Percentiles rank a stretch among this genome's conserved stretches.
phyloP scores from a whole-genome alignment of 2,797 vertebrate species.

The Dryobates pubescens region DNA sequence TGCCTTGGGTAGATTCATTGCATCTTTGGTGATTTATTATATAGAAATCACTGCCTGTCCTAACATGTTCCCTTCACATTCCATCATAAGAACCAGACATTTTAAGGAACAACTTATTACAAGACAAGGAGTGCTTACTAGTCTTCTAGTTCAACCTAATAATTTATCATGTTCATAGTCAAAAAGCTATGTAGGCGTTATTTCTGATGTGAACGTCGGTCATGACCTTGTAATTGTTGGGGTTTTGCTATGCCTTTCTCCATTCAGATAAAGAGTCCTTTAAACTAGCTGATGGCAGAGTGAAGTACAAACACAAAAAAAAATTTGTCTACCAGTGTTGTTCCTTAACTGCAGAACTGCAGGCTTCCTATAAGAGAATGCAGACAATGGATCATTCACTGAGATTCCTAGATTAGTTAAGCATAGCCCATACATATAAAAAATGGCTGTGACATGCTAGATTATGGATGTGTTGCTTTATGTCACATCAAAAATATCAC shows the following conservation, averaged over 20 bases:
- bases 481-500: slow-evolving; percentile 54
- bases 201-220: background rate
- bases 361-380: background rate
- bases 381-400: background rate
- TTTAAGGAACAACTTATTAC: background rate
- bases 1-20: background rate
- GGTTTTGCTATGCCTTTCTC: background rate
- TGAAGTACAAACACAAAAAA: background rate
- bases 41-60: background rate
- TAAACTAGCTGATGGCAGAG: background rate
- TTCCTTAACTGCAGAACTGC: background rate
- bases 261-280: background rate
- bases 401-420: background rate
- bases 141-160: background rate
- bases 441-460: slow-evolving; percentile 50
- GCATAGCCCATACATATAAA: slow-evolving; percentile 11
- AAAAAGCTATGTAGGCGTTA: background rate
- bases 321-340: background rate
- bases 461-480: slow-evolving; percentile 54
- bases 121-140: background rate
- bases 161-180: background rate
- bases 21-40: background rate
- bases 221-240: background rate
- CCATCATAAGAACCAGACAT: background rate
- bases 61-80: background rate